Conservation (phyloP, 2,113 vertebrate species). For the Syrmaticus mikado region DNA sequence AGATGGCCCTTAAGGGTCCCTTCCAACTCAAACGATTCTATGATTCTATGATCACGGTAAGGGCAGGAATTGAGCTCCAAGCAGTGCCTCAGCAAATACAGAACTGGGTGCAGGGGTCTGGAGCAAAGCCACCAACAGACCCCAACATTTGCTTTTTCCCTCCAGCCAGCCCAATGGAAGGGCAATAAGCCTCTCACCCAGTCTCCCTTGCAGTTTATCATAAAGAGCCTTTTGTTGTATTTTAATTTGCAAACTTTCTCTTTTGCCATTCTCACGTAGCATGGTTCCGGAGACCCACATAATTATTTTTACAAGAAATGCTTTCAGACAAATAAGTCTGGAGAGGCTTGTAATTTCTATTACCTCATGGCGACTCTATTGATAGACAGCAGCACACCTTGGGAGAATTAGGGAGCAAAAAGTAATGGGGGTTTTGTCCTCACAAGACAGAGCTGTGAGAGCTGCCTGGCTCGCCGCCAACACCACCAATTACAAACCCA, state of each 20-base stretch:
- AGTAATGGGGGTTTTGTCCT: constrained; percentile 69
- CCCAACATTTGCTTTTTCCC: not conserved
- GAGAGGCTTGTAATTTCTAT: constrained; percentile 68
- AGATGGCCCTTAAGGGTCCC: no score
- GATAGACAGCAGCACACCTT: constrained; percentile 68
- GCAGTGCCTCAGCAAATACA: not conserved
- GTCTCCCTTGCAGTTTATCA: not conserved
- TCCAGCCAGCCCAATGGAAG: not conserved
- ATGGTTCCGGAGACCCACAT: constrained; percentile 10
- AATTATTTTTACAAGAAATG: constrained; percentile 71
- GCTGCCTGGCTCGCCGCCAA: constrained; percentile 44
- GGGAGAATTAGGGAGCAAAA: constrained; percentile 53
- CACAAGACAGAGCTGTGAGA: constrained; percentile 17
- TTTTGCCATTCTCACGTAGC: constrained; percentile 36
- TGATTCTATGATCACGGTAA: not conserved
- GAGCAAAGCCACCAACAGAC: not conserved
- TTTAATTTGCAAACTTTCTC: constrained; percentile 49
- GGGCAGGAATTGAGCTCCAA: rapidly evolving
- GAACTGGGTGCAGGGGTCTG: not conserved
- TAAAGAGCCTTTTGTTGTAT: constrained; percentile 56
- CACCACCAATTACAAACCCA: constrained; percentile 60
- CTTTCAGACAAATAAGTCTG: constrained; percentile 74
- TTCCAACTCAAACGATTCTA: no score
- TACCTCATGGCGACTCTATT: constrained; percentile 69
- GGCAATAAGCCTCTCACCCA: not conserved